Percentiles rank a stretch among this genome's conserved stretches.
Evolutionary conservation across 2,888 invertebrate species (phyloP).

Genomic region (Antheraea yamamai): DNA sequence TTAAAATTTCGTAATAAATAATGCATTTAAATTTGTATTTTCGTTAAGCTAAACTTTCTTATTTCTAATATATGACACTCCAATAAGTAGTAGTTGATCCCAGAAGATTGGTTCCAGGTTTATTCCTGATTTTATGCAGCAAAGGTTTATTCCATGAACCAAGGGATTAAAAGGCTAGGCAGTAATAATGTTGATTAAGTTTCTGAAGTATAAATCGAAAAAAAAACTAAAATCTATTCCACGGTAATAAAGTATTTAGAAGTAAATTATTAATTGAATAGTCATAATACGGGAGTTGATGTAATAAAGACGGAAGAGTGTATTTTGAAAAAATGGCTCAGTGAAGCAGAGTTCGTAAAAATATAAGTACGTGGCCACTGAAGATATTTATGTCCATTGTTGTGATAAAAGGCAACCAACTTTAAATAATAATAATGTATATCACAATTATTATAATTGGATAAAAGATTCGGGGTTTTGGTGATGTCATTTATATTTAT

Average conservation of each 20-base stretch:
- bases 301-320: background rate
- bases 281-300: background rate
- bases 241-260: background rate
- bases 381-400: background rate
- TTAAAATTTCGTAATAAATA: background rate
- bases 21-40: background rate
- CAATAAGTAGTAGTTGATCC: too few species aligned
- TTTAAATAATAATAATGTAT: background rate
- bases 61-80: background rate
- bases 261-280: background rate
- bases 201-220: background rate
- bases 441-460: background rate
- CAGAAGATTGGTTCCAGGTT: too few species aligned
- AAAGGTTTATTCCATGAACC: background rate
- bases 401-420: background rate
- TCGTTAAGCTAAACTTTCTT: background rate
- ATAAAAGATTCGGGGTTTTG: background rate
- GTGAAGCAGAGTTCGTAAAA: background rate
- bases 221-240: background rate
- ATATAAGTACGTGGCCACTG: background rate
- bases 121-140: too few species aligned
- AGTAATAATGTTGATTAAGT: background rate
- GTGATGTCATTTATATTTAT: background rate
- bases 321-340: background rate
- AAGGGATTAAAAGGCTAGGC: background rate